These are phyloP conservation scores for Andrena marginata DNA, from an alignment of 2,888 invertebrate genomes.

Conservation along the genomic window DNA sequence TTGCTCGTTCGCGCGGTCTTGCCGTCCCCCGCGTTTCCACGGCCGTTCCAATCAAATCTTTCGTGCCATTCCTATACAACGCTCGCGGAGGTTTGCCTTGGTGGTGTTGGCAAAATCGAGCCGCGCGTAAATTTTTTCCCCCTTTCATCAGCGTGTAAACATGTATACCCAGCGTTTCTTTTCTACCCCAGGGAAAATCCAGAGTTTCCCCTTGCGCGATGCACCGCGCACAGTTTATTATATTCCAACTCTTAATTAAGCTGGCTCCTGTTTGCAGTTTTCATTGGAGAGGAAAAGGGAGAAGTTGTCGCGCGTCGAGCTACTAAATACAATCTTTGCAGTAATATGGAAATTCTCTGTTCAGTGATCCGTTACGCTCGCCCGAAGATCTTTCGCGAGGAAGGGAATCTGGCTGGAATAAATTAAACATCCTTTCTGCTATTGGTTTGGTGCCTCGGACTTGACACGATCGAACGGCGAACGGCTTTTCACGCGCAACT, in stretches of 20 bases:
- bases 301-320: too few relatives aligned
- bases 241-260: too few relatives aligned
- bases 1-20: constrained; percentile 58
- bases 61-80: constrained; percentile 39
- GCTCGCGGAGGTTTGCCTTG: constrained; percentile 36
- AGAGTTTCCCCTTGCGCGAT: not conserved
- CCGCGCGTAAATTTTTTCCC: constrained; percentile 4
- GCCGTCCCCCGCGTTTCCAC: constrained; percentile 48
- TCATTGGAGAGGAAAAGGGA: too few relatives aligned
- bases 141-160: not conserved
- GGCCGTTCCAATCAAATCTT: constrained; percentile 56
- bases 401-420: not conserved
- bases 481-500: constrained; percentile 53
- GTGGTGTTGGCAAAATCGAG: constrained; percentile 33
- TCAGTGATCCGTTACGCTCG: too few relatives aligned
- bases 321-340: too few relatives aligned
- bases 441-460: constrained; percentile 2
- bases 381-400: too few relatives aligned
- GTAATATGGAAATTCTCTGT: too few relatives aligned
- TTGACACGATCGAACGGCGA: constrained; percentile 44
- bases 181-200: not conserved
- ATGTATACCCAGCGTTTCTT: not conserved
- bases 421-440: constrained; percentile 33
- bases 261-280: too few relatives aligned
- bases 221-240: not conserved